phyloP scores from a whole-genome alignment of 2,888 invertebrate species.

The Caenorhabditis virilis region DNA sequence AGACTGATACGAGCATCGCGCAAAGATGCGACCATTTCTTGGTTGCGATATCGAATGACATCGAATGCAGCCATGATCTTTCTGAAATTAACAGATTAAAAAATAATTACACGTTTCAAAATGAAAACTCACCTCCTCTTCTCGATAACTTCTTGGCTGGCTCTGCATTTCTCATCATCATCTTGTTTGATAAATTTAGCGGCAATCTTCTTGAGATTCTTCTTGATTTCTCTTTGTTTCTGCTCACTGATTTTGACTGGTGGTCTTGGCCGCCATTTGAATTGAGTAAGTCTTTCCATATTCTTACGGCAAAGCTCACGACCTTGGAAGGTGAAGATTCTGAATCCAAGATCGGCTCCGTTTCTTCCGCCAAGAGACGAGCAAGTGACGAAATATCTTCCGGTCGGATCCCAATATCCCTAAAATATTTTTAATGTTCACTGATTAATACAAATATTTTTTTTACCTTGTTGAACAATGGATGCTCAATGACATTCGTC shows the following conservation, averaged over 20 bases:
- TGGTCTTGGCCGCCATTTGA: constrained; percentile 93
- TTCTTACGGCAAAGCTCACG: constrained; percentile 80
- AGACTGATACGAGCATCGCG: constrained; percentile 45
- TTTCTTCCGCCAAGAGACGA: constrained; percentile 84
- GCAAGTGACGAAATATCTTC: constrained; percentile 91
- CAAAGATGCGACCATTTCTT: constrained; percentile 30
- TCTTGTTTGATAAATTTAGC: constrained; percentile 95
- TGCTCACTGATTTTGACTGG: constrained; percentile 82
- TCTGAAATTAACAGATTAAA: constrained; percentile 23
- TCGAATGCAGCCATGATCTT: constrained; percentile 61
- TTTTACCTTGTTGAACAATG: constrained; percentile 49
- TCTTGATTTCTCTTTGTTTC: constrained; percentile 87
- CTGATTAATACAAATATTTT: not conserved
- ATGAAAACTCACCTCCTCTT: constrained; percentile 26
- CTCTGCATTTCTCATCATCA: constrained; percentile 61
- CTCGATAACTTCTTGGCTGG: constrained; percentile 63
- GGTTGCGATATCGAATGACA: constrained; percentile 47
- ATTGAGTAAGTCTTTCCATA: constrained; percentile 89
- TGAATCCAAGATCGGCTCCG: constrained; percentile 81
- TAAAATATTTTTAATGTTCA: constrained; percentile 79
- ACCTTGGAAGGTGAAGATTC: constrained; percentile 94
- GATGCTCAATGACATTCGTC: constrained; percentile 55
- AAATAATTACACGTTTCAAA: constrained; percentile 8
- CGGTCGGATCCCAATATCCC: constrained; percentile 99
- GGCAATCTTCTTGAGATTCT: constrained; percentile 95